A percentile compares a stretch with the other conserved stretches of the same genome.
Conservation (phyloP, 2,113 vertebrate genomes). For the Leucopsar rothschildi region DNA sequence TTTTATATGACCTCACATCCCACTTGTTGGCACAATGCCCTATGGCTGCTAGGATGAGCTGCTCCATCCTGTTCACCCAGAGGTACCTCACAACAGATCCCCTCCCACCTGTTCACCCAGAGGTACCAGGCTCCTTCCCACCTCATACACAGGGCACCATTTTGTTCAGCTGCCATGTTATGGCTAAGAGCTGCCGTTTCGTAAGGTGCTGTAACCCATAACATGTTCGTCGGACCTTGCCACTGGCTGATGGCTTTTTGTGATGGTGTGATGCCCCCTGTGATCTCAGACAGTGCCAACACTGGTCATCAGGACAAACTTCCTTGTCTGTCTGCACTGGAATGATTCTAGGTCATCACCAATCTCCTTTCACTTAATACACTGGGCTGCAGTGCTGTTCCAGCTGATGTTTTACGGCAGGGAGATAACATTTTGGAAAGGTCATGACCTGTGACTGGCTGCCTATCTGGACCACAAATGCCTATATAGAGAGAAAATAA, state of each 20-base stretch:
- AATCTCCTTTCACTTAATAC: neutral
- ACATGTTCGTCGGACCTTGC: fast-evolving
- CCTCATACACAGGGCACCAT: fast-evolving
- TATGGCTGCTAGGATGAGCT: fast-evolving
- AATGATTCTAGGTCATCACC: neutral
- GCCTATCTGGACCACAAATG: neutral
- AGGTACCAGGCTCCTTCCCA: neutral
- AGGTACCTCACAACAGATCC: neutral
- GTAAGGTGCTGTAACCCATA: fast-evolving
- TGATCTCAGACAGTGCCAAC: neutral
- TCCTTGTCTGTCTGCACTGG: neutral
- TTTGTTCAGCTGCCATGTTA: neutral
- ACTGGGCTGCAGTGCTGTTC: neutral
- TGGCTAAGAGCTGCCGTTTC: neutral
- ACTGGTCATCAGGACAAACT: neutral
- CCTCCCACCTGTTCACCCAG: neutral
- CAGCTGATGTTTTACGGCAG: neutral
- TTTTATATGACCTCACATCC: neutral
- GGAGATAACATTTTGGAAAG: neutral
- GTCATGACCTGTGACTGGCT: neutral
- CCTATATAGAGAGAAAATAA: neutral
- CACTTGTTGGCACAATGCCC: neutral
- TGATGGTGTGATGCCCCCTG: fast-evolving
- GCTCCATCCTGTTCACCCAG: neutral
- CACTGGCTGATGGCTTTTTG: neutral